Evolutionary conservation across 2,888 invertebrate species (phyloP).

Genomic region (Syritta pipiens): DNA sequence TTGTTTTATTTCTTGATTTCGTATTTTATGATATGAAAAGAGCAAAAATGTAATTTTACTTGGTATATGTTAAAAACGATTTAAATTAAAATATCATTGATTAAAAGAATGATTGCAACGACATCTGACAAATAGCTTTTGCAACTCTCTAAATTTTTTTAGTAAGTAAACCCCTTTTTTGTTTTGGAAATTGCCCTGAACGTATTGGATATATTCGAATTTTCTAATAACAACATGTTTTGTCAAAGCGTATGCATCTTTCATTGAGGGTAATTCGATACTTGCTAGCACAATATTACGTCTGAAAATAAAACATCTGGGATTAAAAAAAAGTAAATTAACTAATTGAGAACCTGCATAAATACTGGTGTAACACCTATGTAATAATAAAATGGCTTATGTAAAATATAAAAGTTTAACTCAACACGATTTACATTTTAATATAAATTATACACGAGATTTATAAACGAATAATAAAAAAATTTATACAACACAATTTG

Average conservation of each 20-base stretch:
- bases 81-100: background rate
- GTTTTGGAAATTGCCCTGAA: no score
- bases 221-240: no score
- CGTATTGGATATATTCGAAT: no score
- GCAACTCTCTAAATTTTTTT: background rate
- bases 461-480: constrained; percentile 50
- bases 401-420: constrained; percentile 3
- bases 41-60: no score
- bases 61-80: no score
- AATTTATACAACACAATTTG: constrained; percentile 47
- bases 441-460: constrained; percentile 43
- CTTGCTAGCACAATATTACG: constrained; percentile 3
- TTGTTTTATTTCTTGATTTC: background rate
- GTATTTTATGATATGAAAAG: background rate
- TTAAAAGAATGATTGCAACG: background rate
- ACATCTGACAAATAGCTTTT: background rate
- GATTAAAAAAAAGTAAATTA: no score
- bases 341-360: no score
- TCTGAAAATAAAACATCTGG: no score
- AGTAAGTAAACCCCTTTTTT: no score
- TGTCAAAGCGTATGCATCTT: background rate
- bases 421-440: constrained; percentile 18
- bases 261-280: background rate
- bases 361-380: background rate
- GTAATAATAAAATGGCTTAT: background rate